These are phyloP conservation scores for Suillia variegata DNA, from an alignment of 2,888 invertebrate species.

Conservation along the genomic window DNA sequence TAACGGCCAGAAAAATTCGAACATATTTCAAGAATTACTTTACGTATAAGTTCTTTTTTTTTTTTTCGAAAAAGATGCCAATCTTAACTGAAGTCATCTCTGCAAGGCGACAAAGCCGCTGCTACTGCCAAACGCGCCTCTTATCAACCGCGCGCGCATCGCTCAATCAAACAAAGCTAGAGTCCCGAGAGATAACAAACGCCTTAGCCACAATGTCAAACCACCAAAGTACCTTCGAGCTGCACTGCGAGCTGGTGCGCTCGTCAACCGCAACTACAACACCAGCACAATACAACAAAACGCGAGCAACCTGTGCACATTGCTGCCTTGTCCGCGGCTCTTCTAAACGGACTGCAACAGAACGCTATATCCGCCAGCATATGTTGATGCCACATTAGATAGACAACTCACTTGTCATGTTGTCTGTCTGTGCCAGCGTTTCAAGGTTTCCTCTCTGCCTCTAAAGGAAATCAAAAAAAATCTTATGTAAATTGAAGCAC, in stretches of 20 bases:
- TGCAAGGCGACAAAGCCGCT: slow-evolving; percentile 1
- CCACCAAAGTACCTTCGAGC: slow-evolving; percentile 21
- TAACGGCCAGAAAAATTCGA: slow-evolving; percentile 14
- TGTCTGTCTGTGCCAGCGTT: too few relatives aligned
- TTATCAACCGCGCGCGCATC: slow-evolving; percentile 17
- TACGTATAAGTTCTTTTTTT: too few relatives aligned
- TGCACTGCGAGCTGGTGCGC: neutral
- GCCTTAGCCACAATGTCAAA: too few relatives aligned
- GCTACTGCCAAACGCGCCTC: slow-evolving; percentile 20
- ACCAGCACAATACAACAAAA: too few relatives aligned
- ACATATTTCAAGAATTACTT: slow-evolving; percentile 21
- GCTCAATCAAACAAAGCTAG: neutral
- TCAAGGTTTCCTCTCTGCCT: too few relatives aligned
- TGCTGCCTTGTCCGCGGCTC: too few relatives aligned
- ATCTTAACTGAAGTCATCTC: slow-evolving; percentile 46
- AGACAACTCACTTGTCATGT: slow-evolving; percentile 56
- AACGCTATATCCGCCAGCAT: slow-evolving; percentile 42
- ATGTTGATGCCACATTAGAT: slow-evolving; percentile 63
- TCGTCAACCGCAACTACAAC: neutral
- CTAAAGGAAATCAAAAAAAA: too few relatives aligned
- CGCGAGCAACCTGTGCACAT: too few relatives aligned
- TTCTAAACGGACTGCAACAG: too few relatives aligned
- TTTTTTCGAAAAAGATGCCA: slow-evolving; percentile 36
- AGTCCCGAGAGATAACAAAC: slow-evolving; percentile 24
- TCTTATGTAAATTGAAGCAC: slow-evolving; percentile 37